Conservation (phyloP, 2,797 vertebrate genomes). For the Neopelma chrysocephalum region DNA sequence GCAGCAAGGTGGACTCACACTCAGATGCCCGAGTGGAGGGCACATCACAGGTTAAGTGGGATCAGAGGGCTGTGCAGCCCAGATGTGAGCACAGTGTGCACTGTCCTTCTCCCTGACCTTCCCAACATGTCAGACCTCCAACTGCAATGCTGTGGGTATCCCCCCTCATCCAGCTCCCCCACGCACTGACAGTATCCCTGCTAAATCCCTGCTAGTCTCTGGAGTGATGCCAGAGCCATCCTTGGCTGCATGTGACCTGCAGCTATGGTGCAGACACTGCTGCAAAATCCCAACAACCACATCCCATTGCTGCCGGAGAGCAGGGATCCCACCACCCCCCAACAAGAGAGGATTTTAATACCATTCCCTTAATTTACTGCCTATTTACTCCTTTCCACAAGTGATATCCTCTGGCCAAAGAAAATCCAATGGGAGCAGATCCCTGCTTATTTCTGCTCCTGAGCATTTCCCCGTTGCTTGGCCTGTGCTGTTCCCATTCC, state of each 20-base stretch:
- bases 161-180: neutral
- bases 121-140: neutral
- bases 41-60: neutral
- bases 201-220: neutral
- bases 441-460: neutral
- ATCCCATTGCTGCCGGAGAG: neutral
- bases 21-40: neutral
- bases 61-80: neutral
- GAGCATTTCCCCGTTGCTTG: neutral
- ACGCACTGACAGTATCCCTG: rapidly evolving
- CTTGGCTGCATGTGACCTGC: neutral
- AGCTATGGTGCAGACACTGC: neutral
- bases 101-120: neutral
- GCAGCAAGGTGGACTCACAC: neutral
- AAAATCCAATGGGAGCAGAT: neutral
- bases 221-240: neutral
- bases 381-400: neutral
- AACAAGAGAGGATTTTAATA: slow-evolving; percentile 1
- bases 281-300: neutral
- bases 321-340: neutral
- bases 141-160: neutral
- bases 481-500: neutral
- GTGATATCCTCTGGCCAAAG: neutral
- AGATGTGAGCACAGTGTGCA: too few relatives aligned
- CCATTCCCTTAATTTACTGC: neutral